Evolutionary conservation across 2,797 vertebrate genomes (phyloP), one percentile per base, ranked within the genome.

Genomic region (Decapterus maruadsi): DNA sequence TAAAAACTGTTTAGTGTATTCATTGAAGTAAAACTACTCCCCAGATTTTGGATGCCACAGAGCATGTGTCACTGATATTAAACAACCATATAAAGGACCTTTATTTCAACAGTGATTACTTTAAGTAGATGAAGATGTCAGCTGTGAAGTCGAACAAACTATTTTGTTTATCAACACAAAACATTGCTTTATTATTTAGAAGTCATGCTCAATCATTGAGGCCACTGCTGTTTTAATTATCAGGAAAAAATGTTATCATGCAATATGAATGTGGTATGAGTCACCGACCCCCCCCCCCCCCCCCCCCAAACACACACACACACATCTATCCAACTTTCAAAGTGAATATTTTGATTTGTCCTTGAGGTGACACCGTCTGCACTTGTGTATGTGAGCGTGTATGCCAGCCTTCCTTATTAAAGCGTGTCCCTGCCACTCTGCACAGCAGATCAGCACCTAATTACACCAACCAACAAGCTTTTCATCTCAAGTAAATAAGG

Each of bases 401-500:
- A 31, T 40, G 60, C 36, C 67, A 72, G 31, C n/a, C 51, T 40
- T 46, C 55, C 46, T 75, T 84, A 75, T 72, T 82, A 78, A 72
- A 75, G 42, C 29, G 13, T 77, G 76, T 75, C 56, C 50, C 77
- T 82, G 72, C 61, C 61, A 60, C 66, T 65, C 46, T n/a, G 22
- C 71, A 58, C 54, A 63, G 79, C 68, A 78, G 71, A 78, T 84
- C 79, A 84, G 57, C 67, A 46, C 40, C 22, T 77, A 79, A 78
- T 79, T 75, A 77, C 64, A 71, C 56, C 75, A 60, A 51, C 80
- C 57, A 78, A 81, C 67, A 59, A 31, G 72, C 65, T 77, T 80
- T 72, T 84, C 71, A 84, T 81, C 69, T 69, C n/a, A n/a, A 43
- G 67, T 72, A 70, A 84, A 88, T 63, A 83, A 55, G 42, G 17